A percentile compares a stretch with the other conserved stretches of the same genome.
phyloP scores from a whole-genome alignment of 2,113 vertebrate species.

The Barnardius zonarius region DNA sequence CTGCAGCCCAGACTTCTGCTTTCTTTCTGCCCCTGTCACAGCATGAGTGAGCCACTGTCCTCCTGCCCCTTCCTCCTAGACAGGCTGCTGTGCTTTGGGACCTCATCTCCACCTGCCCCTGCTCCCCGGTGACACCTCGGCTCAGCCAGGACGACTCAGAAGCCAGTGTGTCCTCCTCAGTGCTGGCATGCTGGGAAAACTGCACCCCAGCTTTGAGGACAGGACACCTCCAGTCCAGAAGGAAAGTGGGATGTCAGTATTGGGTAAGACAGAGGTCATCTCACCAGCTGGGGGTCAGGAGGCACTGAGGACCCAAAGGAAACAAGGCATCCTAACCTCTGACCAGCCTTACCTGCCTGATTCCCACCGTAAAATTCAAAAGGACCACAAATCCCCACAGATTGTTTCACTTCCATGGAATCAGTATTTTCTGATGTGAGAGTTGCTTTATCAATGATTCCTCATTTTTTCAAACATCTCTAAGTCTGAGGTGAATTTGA shows the following conservation, averaged over 20 bases:
- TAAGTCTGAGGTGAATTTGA: neutral
- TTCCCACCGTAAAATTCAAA: neutral
- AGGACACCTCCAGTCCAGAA: neutral
- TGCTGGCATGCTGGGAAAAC: neutral
- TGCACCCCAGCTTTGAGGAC: neutral
- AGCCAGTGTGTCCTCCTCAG: neutral
- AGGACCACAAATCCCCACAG: neutral
- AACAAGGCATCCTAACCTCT: neutral
- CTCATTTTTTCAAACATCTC: neutral
- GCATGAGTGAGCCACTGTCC: accelerated
- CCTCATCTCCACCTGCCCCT: neutral
- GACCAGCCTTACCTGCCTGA: neutral
- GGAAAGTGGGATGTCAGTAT: neutral
- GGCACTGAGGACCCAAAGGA: too few relatives aligned
- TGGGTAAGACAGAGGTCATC: neutral
- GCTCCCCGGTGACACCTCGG: neutral
- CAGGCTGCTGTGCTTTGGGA: neutral
- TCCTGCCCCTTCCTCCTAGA: neutral
- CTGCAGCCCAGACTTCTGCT: neutral
- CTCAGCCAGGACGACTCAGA: accelerated
- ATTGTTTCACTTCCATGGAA: neutral
- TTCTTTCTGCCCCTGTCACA: neutral
- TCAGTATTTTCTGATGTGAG: neutral
- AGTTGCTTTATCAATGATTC: neutral
- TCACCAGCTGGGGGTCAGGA: neutral